Evolutionary conservation across 2,113 vertebrate species (phyloP), one percentile per base, ranked within the genome.

Genomic region (Misgurnus anguillicaudatus): DNA sequence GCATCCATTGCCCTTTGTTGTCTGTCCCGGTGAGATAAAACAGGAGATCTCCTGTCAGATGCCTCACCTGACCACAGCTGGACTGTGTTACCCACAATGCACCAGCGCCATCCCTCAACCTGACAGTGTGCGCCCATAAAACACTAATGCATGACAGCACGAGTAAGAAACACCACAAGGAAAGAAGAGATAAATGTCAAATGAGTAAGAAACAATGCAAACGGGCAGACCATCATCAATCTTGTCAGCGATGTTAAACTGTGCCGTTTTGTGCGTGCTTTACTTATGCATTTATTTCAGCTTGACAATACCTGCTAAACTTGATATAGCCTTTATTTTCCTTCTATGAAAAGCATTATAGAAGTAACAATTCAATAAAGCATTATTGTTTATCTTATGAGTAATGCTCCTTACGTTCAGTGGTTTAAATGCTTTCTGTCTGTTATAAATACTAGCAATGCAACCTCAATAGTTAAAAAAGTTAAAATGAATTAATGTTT

Each of bases 31-130:
- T 55, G 42, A 79, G 77, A 80, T 69, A 65, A 75, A 83, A 82
- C 73, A 80, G 60, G 66, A 81, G 42, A 36, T 67, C 51, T 31
- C 68, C 68, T 31, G 24, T 31, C 24, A 31, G 24, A 31, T 38
- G 67, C 79, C 70, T 80, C 75, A 77, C 64, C 51, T 67, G 64
- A 48, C 77, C 70, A 79, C 84, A 88, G 89, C 86, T 89, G 86
- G 85, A 82, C 65, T 64, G 69, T 64, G 84, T 90, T 88, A 90
- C 77, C 73, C 39, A 75, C 81, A 88, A 82, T 87, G 65, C 73
- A 81, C 60, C 55, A 48, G 21, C 5, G 42, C 10, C 65, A 69
- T 85, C 83, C 9, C 2, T 90, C 87, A 88, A 77, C 68, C 68
- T 79, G 87, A 88, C 82, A 82, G 86, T 82, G 47, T 60, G 63